Evolutionary conservation across 2,888 invertebrate species (phyloP).

Genomic region (Standfussiana lucernea): DNA sequence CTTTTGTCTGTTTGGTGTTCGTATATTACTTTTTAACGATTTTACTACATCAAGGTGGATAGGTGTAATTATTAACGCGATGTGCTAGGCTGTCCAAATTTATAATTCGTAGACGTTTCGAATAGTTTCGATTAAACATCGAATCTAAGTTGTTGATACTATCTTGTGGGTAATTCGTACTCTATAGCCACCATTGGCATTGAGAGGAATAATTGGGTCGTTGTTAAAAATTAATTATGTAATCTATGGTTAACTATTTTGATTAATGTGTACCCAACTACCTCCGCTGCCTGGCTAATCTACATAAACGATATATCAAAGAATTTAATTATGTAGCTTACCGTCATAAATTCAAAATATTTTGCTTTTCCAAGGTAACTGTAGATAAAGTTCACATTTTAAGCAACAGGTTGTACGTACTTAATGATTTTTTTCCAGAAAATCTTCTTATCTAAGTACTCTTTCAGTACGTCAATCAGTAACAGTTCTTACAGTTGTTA

Average conservation of each 20-base stretch:
- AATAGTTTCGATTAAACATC: conserved; percentile 13
- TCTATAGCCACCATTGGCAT: not conserved
- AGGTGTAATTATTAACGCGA: conserved; percentile 13
- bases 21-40: not conserved
- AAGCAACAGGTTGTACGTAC: not conserved
- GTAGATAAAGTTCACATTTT: conserved; percentile 1
- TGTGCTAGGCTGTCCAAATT: conserved; percentile 15
- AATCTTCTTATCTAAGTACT: not conserved
- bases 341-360: conserved; percentile 2
- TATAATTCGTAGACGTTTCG: conserved; percentile 7
- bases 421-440: not conserved
- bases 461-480: too few relatives aligned
- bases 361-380: conserved; percentile 8
- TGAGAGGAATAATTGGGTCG: conserved; percentile 42
- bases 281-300: conserved; percentile 26
- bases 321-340: not conserved
- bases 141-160: not conserved
- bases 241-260: conserved; percentile 23
- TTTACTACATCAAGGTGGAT: conserved; percentile 12
- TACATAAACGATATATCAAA: conserved; percentile 21
- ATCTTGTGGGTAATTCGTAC: not conserved
- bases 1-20: not conserved
- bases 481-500: too few relatives aligned
- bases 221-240: conserved; percentile 24
- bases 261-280: conserved; percentile 24